Base-by-base conservation (phyloP, 1,140 invertebrate genomes). In the Hermetia illucens region DNA sequence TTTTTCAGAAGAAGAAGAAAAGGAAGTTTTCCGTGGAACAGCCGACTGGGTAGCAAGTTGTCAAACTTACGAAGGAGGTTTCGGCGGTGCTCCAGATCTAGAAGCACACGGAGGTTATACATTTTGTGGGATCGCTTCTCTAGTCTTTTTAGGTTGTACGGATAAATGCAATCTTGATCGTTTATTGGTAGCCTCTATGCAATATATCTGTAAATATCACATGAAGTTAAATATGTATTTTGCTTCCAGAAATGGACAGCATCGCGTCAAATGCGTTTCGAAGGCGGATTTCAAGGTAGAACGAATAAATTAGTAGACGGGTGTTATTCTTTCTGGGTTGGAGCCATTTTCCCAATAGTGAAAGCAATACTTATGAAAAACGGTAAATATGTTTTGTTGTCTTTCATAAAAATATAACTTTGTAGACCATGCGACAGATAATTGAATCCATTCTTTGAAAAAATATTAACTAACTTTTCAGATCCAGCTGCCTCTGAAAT, bases 261-360 rank as follows among this genome's bases (percentile, higher is more conserved):
- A n/a, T 85, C 85, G 47, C 72, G 79, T 41, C 90, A 95, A 64
- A 92, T 92, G 85, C 66, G 68, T 44, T 69, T 82, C 42, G 91
- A 94, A 64, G 91, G 90, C 13, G 90, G 90, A 16, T 95, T 95
- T 53, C 84, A 88, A 70, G 91, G 91, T 2, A 69, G 95, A 51
- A 96, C 95, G 4, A 98, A 98, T 63, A 99, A 99, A 69, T 63
- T 98, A 37, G 94, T 98, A 2, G 95, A 99, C 70, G 84, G 85
- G 5, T 99, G 95, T 65, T 99, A 99, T 61, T 94, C 90, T 3
- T 98, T 97, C 68, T 98, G 95, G 95, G 89, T 94, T 66, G 91
- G 89, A 19, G 92, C 82, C 21, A 72, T 79, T 24, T 90, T 97
- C 58, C 85, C 89, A 25, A 65, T 78, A 20, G 70, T 88, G 5